Base-by-base conservation (phyloP, 2,797 vertebrate genomes). In the Heterohyrax brucei region DNA sequence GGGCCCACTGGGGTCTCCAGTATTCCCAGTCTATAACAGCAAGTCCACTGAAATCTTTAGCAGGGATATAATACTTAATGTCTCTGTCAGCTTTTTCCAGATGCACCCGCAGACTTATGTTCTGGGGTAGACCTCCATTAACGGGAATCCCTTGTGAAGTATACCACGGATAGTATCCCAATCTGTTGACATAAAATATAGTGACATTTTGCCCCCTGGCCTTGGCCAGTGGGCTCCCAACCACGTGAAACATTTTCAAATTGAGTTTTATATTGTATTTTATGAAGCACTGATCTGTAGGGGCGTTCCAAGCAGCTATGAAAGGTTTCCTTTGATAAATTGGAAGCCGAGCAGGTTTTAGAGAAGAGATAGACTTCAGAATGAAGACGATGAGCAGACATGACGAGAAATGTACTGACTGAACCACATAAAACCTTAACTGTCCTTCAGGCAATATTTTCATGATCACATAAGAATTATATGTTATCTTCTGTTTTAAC, bases 171-270 rank as follows among this genome's bases (percentile, higher is more conserved):
- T 99, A 99, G 97, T 97, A 98, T 28, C 99, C 98, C 64, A 99
- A 95, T 24, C 99, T 98, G 96, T 99, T 99, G 89, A 99, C 98
- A 61, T 99, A 99, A 98, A 99, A 99, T 94, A 99, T 99, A 33
- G 99, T 99, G 85, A 99, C 97, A 0, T 99, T 99, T 98, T 99
- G 98, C 7, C 99, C 98, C 14, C 98, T 99, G 98, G 98, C 98
- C 50, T 98, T 98, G 21, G 98, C 98, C 22, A 98, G 97, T 0
- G 98, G 98, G 81, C 98, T 99, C 95, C 99, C 99, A 48, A 98
- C 98, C 89, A 99, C 96, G 86, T 97, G 98, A 98, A 99, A 99
- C 48, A 99, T 98, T 88, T 95, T 98, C 13, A 99, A 83, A 93
- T 98, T 99, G 91, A 98, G 88, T 56, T 97, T 97, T 50, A 99